Evolutionary conservation across 2,888 invertebrate genomes (phyloP).

Genomic region (Tridacna crocea): DNA sequence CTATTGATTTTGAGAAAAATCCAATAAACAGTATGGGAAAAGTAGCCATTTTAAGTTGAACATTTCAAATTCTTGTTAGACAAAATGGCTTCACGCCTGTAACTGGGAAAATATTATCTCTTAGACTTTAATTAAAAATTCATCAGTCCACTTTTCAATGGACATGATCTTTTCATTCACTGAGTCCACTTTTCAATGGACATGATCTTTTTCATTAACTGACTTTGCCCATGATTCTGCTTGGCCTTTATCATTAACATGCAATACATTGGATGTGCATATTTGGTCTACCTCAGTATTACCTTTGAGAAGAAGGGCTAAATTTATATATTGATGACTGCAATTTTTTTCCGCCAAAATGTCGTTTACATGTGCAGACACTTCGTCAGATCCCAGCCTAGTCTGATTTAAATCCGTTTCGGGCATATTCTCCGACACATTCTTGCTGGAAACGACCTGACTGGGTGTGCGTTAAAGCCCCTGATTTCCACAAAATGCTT

Average conservation of each 20-base stretch:
- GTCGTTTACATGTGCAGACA: not conserved
- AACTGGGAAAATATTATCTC: no score
- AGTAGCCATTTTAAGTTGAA: no score
- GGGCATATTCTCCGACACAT: no score
- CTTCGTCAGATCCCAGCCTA: not conserved
- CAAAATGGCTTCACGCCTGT: no score
- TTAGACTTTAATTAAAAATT: slow-evolving; percentile 45
- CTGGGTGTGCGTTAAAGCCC: not conserved
- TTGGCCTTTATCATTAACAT: not conserved
- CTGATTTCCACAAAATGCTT: not conserved
- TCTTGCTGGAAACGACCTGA: not conserved
- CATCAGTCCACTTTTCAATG: no score
- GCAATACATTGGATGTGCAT: not conserved
- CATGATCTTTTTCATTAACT: slow-evolving; percentile 6
- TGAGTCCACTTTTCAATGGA: slow-evolving; percentile 46
- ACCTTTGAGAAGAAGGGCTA: slow-evolving; percentile 19
- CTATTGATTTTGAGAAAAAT: no score
- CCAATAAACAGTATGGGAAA: no score
- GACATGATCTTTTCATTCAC: no score
- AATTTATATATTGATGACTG: slow-evolving; percentile 19
- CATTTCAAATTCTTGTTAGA: no score
- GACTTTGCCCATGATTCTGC: not conserved
- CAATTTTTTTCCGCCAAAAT: not conserved
- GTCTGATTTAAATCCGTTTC: not conserved
- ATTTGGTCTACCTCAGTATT: slow-evolving; percentile 2